Evolutionary conservation across 2,797 vertebrate species (phyloP), one percentile per base, ranked within the genome.

Genomic region (Distichodus sexfasciatus): DNA sequence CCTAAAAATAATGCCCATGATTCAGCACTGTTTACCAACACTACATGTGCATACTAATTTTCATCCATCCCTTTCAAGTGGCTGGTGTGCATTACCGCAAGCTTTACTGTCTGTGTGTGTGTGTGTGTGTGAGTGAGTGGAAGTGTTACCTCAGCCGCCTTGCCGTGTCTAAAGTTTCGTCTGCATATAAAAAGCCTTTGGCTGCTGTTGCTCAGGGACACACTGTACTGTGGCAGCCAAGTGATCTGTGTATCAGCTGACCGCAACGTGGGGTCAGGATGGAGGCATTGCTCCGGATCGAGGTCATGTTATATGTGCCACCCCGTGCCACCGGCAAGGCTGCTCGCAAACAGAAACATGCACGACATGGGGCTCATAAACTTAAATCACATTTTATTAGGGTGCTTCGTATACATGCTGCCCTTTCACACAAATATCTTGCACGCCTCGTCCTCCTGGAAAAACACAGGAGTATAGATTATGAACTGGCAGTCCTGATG

Each of bases 211-310:
- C 69, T 72, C 71, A 88, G 88, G 88, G 91, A 67, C 89, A 84
- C 80, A 5, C 61, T 85, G 87, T 91, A 88, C 90, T 81, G 69
- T 82, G 81, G 86, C 59, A 29, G 28, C 87, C 87, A 88, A 90
- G 89, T 90, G 87, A 84, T 86, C 88, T 81, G 87, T 46, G 85
- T 88, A 89, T 92, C 91, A 93, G 89, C 88, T 93, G 91, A 87
- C 84, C 59, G 46, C 38, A 75, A 66, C 69, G 60, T 79, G 69
- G 60, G 71, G 35, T 61, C 59, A 51, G 58, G 46, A 58, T 53
- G 64, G 31, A 46, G 62, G 58, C 65, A 60, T 15, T 85, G 85
- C 88, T n/a, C n/a, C n/a, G n/a, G n/a, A n/a, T n/a, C n/a, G n/a
- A 82, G 50, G 72, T 76, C 33, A 66, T 74, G 71, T 75, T 72